A percentile compares a stretch with the other conserved stretches of the same genome.
These are phyloP conservation scores for Candoia aspera DNA, from an alignment of 2,113 vertebrate species.

Conservation along the genomic window DNA sequence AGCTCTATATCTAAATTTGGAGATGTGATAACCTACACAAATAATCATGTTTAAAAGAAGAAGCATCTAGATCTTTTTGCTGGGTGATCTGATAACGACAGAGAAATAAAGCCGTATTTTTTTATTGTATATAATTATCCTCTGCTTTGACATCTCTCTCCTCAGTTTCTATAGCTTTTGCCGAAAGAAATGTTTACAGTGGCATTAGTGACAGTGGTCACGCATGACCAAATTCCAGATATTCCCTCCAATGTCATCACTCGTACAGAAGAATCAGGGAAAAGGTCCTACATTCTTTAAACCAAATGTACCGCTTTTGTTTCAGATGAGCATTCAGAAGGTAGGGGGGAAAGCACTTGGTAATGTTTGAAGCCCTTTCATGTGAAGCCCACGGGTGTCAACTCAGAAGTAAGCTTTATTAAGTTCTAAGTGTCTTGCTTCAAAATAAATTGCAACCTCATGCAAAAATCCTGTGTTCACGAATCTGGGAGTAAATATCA, in stretches of 20 bases:
- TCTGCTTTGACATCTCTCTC: background rate
- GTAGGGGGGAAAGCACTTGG: no score
- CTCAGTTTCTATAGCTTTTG: background rate
- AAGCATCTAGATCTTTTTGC: slow-evolving; percentile 10
- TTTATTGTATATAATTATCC: background rate
- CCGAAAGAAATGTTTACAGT: slow-evolving; percentile 1
- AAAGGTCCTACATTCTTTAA: background rate
- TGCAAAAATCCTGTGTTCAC: background rate
- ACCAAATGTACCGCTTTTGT: slow-evolving; percentile 11
- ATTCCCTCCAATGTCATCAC: background rate
- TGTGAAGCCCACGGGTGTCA: background rate
- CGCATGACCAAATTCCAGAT: slow-evolving; percentile 8
- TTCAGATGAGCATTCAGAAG: slow-evolving; percentile 8
- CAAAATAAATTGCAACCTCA: background rate
- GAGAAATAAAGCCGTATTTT: background rate
- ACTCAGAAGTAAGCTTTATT: background rate
- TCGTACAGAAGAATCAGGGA: background rate
- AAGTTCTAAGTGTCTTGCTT: background rate
- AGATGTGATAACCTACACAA: background rate
- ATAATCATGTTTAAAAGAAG: background rate
- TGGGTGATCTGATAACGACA: slow-evolving; percentile 30
- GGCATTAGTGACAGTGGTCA: slow-evolving; percentile 9
- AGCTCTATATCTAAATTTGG: background rate
- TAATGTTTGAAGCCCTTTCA: background rate
- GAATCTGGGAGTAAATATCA: background rate